Evolutionary conservation across 1,140 invertebrate species (phyloP).

Genomic region (Drosophila santomea): DNA sequence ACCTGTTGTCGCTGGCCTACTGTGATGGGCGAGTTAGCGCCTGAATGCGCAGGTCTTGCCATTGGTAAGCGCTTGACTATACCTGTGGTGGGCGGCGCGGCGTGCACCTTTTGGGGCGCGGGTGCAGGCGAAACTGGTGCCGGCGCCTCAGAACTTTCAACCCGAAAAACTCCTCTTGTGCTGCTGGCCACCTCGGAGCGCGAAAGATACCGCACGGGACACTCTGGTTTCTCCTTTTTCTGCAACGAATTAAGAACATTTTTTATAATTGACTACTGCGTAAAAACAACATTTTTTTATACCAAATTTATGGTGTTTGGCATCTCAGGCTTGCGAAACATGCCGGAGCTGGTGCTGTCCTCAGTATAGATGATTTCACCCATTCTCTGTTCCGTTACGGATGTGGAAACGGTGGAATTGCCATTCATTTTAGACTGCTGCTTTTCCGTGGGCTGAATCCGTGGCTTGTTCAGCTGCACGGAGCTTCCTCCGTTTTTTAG

Average conservation of each 20-base stretch:
- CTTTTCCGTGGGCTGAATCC: conserved; percentile 39
- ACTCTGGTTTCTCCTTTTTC: conserved; percentile 66
- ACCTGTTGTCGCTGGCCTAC: conserved; percentile 61
- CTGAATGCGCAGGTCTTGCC: conserved; percentile 29
- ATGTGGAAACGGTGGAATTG: conserved; percentile 33
- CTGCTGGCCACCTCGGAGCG: conserved; percentile 62
- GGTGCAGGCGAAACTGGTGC: conserved; percentile 24
- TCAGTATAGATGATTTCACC: conserved; percentile 83
- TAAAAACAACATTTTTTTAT: conserved; percentile 1
- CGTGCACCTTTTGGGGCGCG: conserved; percentile 26
- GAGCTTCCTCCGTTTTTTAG: conserved; percentile 83
- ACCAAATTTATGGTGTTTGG: conserved; percentile 62
- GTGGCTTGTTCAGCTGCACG: conserved; percentile 76
- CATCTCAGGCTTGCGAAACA: conserved; percentile 79
- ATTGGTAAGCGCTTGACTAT: conserved; percentile 43
- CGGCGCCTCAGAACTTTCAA: conserved; percentile 37
- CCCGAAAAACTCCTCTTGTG: conserved; percentile 71
- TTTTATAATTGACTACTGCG: neutral
- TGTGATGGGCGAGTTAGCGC: conserved; percentile 53
- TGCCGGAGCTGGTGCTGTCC: conserved; percentile 73
- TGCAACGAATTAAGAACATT: conserved; percentile 24
- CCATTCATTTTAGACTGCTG: conserved; percentile 62
- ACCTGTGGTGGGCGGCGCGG: conserved; percentile 6
- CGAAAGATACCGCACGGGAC: conserved; percentile 74
- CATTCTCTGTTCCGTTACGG: conserved; percentile 54